Conservation (phyloP, 2,797 vertebrate genomes). For the Clarias platycephalus region DNA sequence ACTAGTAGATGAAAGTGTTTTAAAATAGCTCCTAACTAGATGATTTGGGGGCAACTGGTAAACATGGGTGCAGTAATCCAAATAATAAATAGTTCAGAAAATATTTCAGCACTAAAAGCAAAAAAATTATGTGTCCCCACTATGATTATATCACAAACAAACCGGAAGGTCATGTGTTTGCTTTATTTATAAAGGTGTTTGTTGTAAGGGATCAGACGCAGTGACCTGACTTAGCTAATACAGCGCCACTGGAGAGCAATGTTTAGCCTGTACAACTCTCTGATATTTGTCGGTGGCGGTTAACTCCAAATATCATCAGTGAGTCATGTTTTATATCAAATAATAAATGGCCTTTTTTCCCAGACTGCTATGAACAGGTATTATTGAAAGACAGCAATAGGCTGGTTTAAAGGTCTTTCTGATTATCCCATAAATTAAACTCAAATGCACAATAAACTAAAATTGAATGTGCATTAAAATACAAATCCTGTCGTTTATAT, state of each 20-base stretch:
- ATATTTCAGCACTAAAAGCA: neutral
- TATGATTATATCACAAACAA: neutral
- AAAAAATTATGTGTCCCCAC: too few relatives aligned
- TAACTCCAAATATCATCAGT: neutral
- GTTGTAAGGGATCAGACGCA: neutral
- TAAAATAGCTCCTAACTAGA: neutral
- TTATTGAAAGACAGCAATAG: neutral
- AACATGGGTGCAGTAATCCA: neutral
- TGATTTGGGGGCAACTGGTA: neutral
- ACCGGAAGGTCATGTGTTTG: neutral
- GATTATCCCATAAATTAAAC: neutral
- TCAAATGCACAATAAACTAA: neutral
- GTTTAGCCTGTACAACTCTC: neutral
- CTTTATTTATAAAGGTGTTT: neutral
- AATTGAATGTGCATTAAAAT: neutral
- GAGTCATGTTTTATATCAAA: conserved; percentile 5
- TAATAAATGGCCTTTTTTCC: neutral
- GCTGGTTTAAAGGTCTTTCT: neutral
- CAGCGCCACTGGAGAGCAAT: neutral
- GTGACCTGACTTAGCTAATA: neutral
- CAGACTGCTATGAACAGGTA: neutral
- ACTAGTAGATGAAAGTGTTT: neutral
- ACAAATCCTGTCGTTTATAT: neutral
- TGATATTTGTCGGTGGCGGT: neutral
- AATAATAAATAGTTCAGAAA: neutral